Conservation (phyloP, 1,140 invertebrate species). For the Odontomachus brunneus region DNA sequence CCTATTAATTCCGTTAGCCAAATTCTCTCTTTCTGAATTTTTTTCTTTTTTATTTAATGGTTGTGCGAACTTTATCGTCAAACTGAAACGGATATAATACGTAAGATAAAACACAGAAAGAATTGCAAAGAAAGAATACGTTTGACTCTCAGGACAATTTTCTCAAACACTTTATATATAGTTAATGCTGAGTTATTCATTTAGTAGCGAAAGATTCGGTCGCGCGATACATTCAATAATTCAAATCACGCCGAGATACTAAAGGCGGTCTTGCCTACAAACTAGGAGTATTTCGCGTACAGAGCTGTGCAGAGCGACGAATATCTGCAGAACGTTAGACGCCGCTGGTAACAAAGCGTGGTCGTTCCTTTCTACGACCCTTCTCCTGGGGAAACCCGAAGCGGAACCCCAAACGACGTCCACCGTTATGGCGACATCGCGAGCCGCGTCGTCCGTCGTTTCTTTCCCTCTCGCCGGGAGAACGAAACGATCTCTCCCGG, state of each 20-base stretch:
- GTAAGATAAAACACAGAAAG: neutral
- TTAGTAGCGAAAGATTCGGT: neutral
- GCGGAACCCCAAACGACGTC: slow-evolving; percentile 54
- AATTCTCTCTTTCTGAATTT: neutral
- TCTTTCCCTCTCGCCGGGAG: slow-evolving; percentile 35
- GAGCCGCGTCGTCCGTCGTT: slow-evolving; percentile 35
- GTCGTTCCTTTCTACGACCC: slow-evolving; percentile 50
- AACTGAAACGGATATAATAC: neutral
- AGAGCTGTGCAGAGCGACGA: neutral
- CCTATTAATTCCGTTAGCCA: neutral
- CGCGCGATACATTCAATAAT: neutral
- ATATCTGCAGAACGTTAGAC: slow-evolving; percentile 48
- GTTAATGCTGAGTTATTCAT: neutral
- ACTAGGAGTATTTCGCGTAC: neutral
- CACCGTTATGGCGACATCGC: slow-evolving; percentile 46
- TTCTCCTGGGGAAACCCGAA: slow-evolving; percentile 50
- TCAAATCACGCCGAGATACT: slow-evolving; percentile 1
- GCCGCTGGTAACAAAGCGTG: slow-evolving; percentile 44
- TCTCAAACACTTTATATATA: neutral
- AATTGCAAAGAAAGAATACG: neutral
- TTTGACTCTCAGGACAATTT: neutral
- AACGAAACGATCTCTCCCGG: slow-evolving; percentile 51
- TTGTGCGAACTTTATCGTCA: neutral
- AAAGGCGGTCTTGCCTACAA: slow-evolving; percentile 4
- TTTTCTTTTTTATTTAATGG: neutral